phyloP scores from a whole-genome alignment of 2,113 vertebrate genomes.

The Arvicanthis niloticus region DNA sequence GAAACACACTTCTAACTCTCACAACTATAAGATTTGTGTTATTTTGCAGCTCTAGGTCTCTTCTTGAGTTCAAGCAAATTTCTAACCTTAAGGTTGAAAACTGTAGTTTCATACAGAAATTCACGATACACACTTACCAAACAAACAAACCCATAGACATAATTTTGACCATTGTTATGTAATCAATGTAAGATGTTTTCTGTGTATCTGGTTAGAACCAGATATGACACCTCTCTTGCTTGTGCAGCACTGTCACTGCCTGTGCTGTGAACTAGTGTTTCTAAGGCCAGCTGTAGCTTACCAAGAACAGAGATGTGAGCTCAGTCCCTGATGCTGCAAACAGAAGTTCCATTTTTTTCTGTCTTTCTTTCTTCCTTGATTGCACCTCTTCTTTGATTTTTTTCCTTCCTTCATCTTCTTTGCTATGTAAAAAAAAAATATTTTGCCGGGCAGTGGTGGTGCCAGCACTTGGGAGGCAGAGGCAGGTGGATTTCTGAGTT shows the following conservation, averaged over 20 bases:
- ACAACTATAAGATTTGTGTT: not conserved
- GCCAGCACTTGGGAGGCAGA: too few species aligned
- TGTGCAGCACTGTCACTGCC: not conserved
- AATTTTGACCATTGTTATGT: not conserved
- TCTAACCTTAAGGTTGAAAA: constrained; percentile 27
- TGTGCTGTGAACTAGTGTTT: not conserved
- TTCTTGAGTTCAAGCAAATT: not conserved
- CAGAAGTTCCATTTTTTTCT: not conserved
- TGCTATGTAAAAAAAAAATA: not conserved
- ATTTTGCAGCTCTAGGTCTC: not conserved
- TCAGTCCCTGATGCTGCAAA: not conserved
- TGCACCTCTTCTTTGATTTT: not conserved
- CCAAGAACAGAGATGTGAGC: not conserved
- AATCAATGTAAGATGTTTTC: constrained; percentile 23
- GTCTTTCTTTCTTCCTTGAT: not conserved
- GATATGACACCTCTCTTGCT: not conserved
- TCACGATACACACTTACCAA: not conserved
- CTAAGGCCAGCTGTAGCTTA: not conserved
- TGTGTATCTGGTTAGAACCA: not conserved
- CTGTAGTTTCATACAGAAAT: not conserved
- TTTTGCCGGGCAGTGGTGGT: too few species aligned
- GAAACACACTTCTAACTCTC: not conserved
- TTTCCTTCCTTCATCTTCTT: not conserved
- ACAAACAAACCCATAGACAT: not conserved
- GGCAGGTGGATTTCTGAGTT: too few species aligned